These are phyloP conservation scores for Teleogryllus oceanicus DNA, from an alignment of 2,888 invertebrate species.

Conservation along the genomic window DNA sequence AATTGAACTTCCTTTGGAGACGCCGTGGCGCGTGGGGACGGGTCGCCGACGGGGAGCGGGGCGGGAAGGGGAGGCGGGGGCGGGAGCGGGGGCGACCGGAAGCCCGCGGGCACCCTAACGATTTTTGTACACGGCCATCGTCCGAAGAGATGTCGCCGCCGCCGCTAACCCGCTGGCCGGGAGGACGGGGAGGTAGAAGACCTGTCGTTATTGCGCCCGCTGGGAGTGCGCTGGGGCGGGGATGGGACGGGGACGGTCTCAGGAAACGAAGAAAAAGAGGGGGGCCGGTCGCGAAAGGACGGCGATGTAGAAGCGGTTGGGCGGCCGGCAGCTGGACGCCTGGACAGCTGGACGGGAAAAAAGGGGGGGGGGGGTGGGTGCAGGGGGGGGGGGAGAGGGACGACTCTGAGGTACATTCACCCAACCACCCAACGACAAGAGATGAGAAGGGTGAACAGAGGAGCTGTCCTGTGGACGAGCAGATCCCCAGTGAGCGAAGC, in stretches of 20 bases:
- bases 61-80: background rate
- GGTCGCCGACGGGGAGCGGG: background rate
- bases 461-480: too few relatives aligned
- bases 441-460: too few relatives aligned
- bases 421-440: too few relatives aligned
- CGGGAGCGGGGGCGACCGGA: background rate
- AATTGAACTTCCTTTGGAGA: constrained; percentile 6
- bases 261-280: background rate
- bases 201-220: background rate
- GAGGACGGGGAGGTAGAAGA: background rate
- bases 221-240: background rate
- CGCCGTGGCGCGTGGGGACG: background rate
- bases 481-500: too few relatives aligned
- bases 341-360: too few relatives aligned
- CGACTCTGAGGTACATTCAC: too few relatives aligned
- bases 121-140: background rate
- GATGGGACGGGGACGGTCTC: background rate
- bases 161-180: too few relatives aligned
- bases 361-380: too few relatives aligned
- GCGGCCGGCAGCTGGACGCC: too few relatives aligned
- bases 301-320: background rate
- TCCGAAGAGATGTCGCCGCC: background rate
- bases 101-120: background rate
- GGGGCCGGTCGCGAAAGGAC: background rate
- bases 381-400: too few relatives aligned